Evolutionary conservation across 2,113 vertebrate genomes (phyloP), one percentile per base, ranked within the genome.

Genomic region (Ursus arctos): DNA sequence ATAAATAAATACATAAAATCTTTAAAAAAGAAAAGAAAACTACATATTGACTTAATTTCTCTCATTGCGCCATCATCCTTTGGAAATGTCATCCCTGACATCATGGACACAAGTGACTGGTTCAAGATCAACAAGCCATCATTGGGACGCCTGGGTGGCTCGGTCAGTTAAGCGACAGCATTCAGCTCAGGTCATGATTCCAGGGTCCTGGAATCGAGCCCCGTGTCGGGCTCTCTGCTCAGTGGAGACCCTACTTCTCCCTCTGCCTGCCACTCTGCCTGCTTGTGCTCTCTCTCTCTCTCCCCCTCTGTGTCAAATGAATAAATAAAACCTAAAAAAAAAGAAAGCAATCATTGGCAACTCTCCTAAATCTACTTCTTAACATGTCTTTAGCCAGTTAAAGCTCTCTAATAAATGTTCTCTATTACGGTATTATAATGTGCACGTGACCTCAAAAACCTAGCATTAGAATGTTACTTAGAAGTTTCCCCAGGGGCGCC

Each of bases 391-490:
- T 55, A 18, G 59, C 49, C 26, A 67, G 67, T 49, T 57, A 71
- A 94, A 89, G 21, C 49, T 89, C 63, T 94, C 67, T 36, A 43
- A 95, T 57, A 85, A 91, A 31, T 76, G 65, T 28, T 92, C 18
- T 63, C 40, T 90, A 16, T 0, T 19, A 84, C 24, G 16, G 7
- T 79, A 80, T 33, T 93, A 1, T 14, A 89, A 55, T 63, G 40
- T 74, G 13, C 82, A 95, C 10, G 21, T 57, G 40, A 80, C 26
- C n/a, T 86, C 55, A 90, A 55, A 96, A 77, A 92, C 11, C 49
- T 61, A 21, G 40, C n/a, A 76, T 18, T 89, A 5, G 82, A 86
- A 94, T 63, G 13, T 81, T 96, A 51, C 21, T 82, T 91, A 59
- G 36, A 79, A 28, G n/a, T 74, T 88, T 89, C 8, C 53, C 69